A percentile compares a stretch with the other conserved stretches of the same genome.
phyloP scores from a whole-genome alignment of 2,888 invertebrate species.

The Ectemnius cavifrons region DNA sequence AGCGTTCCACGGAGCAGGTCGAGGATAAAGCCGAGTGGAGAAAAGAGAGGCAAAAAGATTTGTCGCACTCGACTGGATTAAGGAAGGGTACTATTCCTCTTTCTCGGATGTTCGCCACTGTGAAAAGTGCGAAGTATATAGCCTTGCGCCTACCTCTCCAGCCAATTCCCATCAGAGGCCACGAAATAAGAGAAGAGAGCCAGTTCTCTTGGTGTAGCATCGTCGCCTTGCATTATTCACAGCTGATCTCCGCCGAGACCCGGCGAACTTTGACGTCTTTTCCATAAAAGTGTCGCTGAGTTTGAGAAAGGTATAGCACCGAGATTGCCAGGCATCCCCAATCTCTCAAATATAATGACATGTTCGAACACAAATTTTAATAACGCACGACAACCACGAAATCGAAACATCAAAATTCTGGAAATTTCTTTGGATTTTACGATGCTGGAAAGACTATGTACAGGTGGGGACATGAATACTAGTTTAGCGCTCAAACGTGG shows the following conservation, averaged over 20 bases:
- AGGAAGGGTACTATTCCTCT: conserved; percentile 47
- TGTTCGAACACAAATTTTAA: neutral
- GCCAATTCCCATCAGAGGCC: conserved; percentile 15
- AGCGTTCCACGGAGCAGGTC: neutral
- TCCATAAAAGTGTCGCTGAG: conserved; percentile 45
- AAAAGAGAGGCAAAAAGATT: conserved; percentile 43
- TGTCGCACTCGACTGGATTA: conserved; percentile 60
- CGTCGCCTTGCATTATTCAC: conserved; percentile 54
- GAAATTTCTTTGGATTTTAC: conserved; percentile 8
- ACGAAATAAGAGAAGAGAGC: conserved; percentile 26
- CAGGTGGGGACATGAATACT: neutral
- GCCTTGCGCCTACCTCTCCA: neutral
- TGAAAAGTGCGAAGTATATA: conserved; percentile 17
- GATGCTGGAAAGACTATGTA: neutral
- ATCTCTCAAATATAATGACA: neutral
- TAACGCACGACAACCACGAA: neutral
- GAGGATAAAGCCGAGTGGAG: neutral
- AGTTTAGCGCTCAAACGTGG: neutral
- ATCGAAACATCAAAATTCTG: neutral
- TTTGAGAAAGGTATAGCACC: conserved; percentile 33
- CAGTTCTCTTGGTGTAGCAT: conserved; percentile 21
- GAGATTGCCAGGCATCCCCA: neutral
- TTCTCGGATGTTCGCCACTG: conserved; percentile 7
- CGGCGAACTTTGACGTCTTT: conserved; percentile 39
- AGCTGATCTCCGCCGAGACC: conserved; percentile 32